phyloP scores from a whole-genome alignment of 2,113 vertebrate species.

The Aegithalos caudatus region DNA sequence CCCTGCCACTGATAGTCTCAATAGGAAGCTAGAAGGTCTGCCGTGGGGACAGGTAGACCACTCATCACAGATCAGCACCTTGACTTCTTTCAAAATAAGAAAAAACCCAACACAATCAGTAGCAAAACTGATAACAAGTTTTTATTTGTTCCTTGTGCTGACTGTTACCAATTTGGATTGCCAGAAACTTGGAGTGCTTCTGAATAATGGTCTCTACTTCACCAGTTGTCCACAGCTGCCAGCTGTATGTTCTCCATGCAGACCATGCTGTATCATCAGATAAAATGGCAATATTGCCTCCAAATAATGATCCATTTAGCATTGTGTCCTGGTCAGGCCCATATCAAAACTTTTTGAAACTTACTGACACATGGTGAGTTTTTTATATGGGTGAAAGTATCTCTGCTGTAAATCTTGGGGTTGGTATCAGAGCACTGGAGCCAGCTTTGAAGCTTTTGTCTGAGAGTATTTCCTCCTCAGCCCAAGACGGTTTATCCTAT shows the following conservation, averaged over 20 bases:
- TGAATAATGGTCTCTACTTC: not conserved
- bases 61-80: not conserved
- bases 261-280: not conserved
- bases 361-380: fast-evolving
- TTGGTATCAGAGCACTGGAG: not conserved
- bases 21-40: not conserved
- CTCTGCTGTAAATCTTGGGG: not conserved
- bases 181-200: not conserved
- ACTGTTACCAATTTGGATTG: not conserved
- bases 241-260: not conserved
- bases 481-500: not conserved
- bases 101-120: not conserved
- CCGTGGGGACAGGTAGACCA: fast-evolving
- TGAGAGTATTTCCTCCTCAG: not conserved
- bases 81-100: not conserved
- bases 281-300: not conserved
- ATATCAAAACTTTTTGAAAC: not conserved
- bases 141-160: not conserved
- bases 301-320: not conserved
- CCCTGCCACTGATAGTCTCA: not conserved
- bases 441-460: not conserved
- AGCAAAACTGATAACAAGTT: not conserved
- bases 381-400: not conserved
- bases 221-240: not conserved
- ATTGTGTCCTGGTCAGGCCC: not conserved